These are phyloP conservation scores for Zhuqinia jingwanae DNA, from an alignment of 2,888 invertebrate species.

Conservation along the genomic window DNA sequence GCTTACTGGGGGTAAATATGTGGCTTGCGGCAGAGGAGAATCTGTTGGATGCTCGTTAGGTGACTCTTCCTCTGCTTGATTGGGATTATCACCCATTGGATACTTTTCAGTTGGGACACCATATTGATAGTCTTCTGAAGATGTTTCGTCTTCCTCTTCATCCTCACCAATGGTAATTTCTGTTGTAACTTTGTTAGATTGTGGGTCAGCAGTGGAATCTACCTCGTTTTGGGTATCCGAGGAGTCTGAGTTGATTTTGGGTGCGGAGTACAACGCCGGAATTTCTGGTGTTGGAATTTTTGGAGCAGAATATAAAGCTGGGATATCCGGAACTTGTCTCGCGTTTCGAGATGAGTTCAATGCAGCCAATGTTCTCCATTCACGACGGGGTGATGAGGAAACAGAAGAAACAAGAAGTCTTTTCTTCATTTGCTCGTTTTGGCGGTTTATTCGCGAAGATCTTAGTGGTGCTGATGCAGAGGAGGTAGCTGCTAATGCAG, in stretches of 20 bases:
- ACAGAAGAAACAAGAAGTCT: neutral
- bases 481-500: neutral
- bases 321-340: slow-evolving; percentile 62
- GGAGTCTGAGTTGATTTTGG: neutral
- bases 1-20: slow-evolving; percentile 25
- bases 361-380: slow-evolving; percentile 4
- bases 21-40: slow-evolving; percentile 32
- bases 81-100: slow-evolving; percentile 48
- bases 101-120: slow-evolving; percentile 58
- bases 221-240: slow-evolving; percentile 63
- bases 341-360: slow-evolving; percentile 44
- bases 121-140: slow-evolving; percentile 73
- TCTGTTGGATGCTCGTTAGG: slow-evolving; percentile 47
- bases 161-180: slow-evolving; percentile 66
- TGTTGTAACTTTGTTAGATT: slow-evolving; percentile 55
- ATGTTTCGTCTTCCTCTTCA: slow-evolving; percentile 64
- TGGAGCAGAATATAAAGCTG: slow-evolving; percentile 73
- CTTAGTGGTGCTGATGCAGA: neutral
- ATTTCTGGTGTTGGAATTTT: slow-evolving; percentile 54
- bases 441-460: neutral
- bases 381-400: slow-evolving; percentile 3
- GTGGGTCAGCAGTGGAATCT: slow-evolving; percentile 60
- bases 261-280: slow-evolving; percentile 61
- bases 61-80: slow-evolving; percentile 18
- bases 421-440: slow-evolving; percentile 14